Conservation (phyloP, 2,888 invertebrate genomes). For the Chymomyza fuscimana region DNA sequence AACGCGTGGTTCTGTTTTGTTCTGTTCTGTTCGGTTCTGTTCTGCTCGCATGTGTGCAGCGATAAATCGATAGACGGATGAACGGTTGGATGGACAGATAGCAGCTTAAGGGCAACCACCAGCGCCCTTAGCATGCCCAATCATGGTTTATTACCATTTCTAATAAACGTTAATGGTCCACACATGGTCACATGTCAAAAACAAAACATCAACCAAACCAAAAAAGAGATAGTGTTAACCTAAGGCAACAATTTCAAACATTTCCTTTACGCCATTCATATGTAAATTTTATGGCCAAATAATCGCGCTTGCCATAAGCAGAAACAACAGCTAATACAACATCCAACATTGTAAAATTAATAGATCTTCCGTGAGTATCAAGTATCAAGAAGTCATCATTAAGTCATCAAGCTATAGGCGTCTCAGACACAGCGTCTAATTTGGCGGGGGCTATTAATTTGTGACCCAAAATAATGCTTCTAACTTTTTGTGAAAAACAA, state of each 20-base stretch:
- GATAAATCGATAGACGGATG: conserved; percentile 58
- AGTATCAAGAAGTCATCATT: conserved; percentile 69
- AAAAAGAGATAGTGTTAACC: not conserved
- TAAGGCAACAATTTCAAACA: not conserved
- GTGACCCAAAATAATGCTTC: conserved; percentile 21
- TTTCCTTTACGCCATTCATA: conserved; percentile 48
- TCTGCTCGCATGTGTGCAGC: conserved; percentile 30
- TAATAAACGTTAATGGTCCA: conserved; percentile 63
- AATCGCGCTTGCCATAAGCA: conserved; percentile 53
- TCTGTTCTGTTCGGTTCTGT: not conserved
- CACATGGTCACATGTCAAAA: conserved; percentile 44
- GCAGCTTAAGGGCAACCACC: not conserved
- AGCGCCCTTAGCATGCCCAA: conserved; percentile 27
- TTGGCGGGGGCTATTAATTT: conserved; percentile 66
- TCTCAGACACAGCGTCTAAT: conserved; percentile 42
- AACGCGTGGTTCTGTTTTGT: conserved; percentile 45
- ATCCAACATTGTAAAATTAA: conserved; percentile 53
- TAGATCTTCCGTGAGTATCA: conserved; percentile 54
- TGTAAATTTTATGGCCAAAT: conserved; percentile 66
- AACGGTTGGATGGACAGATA: not conserved
- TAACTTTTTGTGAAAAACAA: conserved; percentile 55
- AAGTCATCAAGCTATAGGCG: conserved; percentile 47
- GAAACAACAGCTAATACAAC: not conserved
- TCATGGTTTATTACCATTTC: conserved; percentile 58
- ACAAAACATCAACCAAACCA: not conserved